Evolutionary conservation across 2,797 vertebrate genomes (phyloP), one percentile per base, ranked within the genome.

Genomic region (Poeciliopsis paucimaculata): DNA sequence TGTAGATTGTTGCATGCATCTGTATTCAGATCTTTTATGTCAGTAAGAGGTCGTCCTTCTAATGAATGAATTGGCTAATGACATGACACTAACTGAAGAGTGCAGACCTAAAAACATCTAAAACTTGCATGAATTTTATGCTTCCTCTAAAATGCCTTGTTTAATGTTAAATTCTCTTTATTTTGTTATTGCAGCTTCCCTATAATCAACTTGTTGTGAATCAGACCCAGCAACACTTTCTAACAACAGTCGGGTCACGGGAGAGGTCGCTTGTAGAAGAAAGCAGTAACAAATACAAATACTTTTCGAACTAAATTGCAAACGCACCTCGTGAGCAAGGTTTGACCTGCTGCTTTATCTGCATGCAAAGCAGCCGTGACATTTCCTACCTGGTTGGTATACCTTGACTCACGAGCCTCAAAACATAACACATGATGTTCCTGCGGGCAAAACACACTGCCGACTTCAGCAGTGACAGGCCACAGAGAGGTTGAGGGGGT

Each of bases 91-190:
- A 26, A 26, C 49, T 51, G 49, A 47, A 47, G 46, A 47, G 46
- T 16, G 46, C 46, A 47, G 46, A 53, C 8, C 26, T 26, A 23
- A 53, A 53, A 53, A 53, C 51, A 53, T 53, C 23, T 10, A 3
- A 53, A 53, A 53, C 7, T 1, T 53, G 51, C 9, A 26, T 53
- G 23, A 53, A 53, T 53, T 26, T 34, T 36, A 36, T 64, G 34
- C 15, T 18, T 36, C 11, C 23, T 72, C 23, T 46, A 12, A 16
- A 23, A 28, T 45, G n/a, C 4, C n/a, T 72, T 47, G 43, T 23
- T 51, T 51, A 23, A 20, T 51, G n/a, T 51, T 49, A 73, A 73
- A 36, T 76, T 71, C 76, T 55, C 18, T 20, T 31, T 77, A 72
- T 9, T 28, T 72, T 23, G 26, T 55, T 2, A 72, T 31, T 57